phyloP scores from a whole-genome alignment of 2,113 vertebrate species.

The Irena cyanogastra region DNA sequence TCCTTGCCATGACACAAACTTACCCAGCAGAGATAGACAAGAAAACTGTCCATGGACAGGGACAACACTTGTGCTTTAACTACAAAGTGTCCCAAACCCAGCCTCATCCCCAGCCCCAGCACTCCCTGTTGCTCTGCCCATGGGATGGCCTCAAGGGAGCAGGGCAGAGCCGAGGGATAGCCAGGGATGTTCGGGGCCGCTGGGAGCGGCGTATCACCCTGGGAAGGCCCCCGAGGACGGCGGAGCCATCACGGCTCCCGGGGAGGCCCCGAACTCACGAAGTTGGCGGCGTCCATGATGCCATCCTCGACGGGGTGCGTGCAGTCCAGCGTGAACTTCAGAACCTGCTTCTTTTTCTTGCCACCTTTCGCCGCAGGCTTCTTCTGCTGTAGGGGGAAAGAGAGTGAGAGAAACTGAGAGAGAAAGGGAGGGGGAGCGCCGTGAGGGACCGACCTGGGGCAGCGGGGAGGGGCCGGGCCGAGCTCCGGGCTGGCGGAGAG shows the following conservation, averaged over 20 bases:
- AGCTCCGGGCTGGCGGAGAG: too few species aligned
- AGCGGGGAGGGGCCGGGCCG: background rate
- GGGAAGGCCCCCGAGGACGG: background rate
- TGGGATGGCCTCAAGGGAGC: too few species aligned
- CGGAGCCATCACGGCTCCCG: background rate
- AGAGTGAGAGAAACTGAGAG: accelerated
- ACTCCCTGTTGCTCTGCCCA: background rate
- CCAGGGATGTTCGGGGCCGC: too few species aligned
- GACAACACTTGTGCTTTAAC: accelerated
- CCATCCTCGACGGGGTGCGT: conserved; percentile 98
- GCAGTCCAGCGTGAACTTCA: conserved; percentile 96
- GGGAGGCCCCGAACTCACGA: conserved; percentile 76
- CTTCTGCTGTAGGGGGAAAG: conserved; percentile 71
- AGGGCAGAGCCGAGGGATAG: background rate
- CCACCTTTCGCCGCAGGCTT: conserved; percentile 87
- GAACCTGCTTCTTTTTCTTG: conserved; percentile 95
- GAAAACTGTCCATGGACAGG: accelerated
- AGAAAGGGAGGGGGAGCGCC: too few species aligned
- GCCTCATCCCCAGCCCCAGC: background rate
- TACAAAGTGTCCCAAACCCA: background rate
- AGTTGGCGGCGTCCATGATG: conserved; percentile 98
- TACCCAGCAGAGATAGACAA: accelerated
- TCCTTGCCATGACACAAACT: background rate
- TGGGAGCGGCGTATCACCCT: background rate
- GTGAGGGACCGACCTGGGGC: too few species aligned